Evolutionary conservation across 2,888 invertebrate species (phyloP).

Genomic region (Diachrysia chrysitis): DNA sequence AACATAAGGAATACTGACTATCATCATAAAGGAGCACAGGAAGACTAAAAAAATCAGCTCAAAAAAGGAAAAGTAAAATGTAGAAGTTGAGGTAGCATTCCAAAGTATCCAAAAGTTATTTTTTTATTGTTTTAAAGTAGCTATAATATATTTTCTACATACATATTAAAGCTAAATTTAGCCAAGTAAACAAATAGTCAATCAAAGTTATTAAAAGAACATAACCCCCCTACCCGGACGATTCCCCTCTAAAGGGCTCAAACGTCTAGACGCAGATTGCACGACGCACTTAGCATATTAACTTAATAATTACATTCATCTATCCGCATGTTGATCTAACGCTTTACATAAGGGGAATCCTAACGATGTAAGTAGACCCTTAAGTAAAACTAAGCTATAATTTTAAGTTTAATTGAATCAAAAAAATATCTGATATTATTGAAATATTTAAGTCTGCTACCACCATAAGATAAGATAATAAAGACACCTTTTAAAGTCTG

Average conservation of each 20-base stretch:
- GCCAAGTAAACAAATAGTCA: background rate
- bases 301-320: conserved; percentile 50
- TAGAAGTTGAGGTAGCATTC: too few relatives aligned
- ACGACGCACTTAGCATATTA: conserved; percentile 55
- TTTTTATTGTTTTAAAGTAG: background rate
- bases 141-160: too few relatives aligned
- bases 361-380: conserved; percentile 12
- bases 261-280: conserved; percentile 57
- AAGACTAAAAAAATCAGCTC: too few relatives aligned
- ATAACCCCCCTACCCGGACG: conserved; percentile 25
- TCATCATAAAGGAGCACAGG: too few relatives aligned
- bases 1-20: too few relatives aligned
- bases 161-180: background rate
- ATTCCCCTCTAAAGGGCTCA: conserved; percentile 28
- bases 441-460: too few relatives aligned
- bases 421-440: too few relatives aligned
- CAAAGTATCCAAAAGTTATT: too few relatives aligned
- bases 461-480: too few relatives aligned
- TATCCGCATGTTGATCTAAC: conserved; percentile 38
- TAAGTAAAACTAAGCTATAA: background rate
- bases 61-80: too few relatives aligned
- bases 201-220: conserved; percentile 4
- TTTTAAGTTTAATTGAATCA: background rate
- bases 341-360: conserved; percentile 20
- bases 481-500: too few relatives aligned